Conservation (phyloP, 2,888 invertebrate species). For the Plagodis dolabraria region DNA sequence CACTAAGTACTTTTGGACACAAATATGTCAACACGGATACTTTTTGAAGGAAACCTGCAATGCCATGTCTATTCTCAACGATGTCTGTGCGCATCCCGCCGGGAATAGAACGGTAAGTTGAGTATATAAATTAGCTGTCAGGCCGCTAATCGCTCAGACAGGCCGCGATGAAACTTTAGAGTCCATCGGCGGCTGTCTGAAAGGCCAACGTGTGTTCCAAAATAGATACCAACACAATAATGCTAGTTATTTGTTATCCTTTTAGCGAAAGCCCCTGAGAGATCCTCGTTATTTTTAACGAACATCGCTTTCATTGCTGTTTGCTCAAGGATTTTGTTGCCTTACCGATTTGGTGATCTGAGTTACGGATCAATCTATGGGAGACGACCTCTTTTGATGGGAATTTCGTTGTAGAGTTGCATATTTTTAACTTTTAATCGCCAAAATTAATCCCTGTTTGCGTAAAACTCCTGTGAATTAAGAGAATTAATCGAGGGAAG, state of each 20-base stretch:
- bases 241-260: constrained; percentile 70
- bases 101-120: constrained; percentile 82
- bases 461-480: constrained; percentile 58
- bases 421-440: constrained; percentile 2
- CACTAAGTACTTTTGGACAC: constrained; percentile 14
- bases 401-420: background rate
- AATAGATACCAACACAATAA: constrained; percentile 73
- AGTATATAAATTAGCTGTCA: constrained; percentile 85
- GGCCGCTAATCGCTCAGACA: constrained; percentile 81
- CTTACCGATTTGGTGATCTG: constrained; percentile 39
- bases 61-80: constrained; percentile 55
- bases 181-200: constrained; percentile 78
- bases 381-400: background rate
- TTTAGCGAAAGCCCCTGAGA: constrained; percentile 64
- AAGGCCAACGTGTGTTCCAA: constrained; percentile 68
- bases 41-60: constrained; percentile 24
- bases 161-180: constrained; percentile 82
- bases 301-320: constrained; percentile 55
- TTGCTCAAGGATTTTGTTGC: constrained; percentile 54
- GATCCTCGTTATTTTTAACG: constrained; percentile 66
- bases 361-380: constrained; percentile 9
- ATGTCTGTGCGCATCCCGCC: constrained; percentile 60
- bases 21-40: constrained; percentile 22
- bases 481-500: constrained; percentile 51
- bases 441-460: constrained; percentile 46